Conservation (phyloP, 2,113 vertebrate genomes). For the Ciconia boyciana region DNA sequence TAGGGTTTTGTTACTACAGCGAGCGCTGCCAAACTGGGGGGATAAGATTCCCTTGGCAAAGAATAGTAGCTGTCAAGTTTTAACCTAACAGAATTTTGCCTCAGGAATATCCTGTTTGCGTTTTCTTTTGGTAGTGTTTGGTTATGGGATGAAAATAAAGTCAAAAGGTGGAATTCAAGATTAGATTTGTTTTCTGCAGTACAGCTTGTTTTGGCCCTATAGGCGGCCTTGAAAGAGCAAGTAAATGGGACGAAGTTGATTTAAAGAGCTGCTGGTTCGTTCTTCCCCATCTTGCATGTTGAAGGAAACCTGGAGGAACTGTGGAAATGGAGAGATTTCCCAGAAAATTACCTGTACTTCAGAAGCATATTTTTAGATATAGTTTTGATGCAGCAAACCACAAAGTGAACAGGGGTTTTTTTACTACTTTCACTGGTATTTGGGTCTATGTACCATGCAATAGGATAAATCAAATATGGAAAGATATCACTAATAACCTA, state of each 20-base stretch:
- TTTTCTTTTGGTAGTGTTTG: background rate
- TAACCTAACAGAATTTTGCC: background rate
- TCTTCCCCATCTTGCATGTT: background rate
- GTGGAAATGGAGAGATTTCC: background rate
- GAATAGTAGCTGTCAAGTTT: background rate
- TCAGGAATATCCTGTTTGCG: background rate
- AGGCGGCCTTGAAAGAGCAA: background rate
- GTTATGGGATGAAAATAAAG: background rate
- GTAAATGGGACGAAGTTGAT: background rate
- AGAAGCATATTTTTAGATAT: background rate
- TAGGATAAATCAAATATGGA: rapidly evolving
- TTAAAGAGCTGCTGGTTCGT: background rate
- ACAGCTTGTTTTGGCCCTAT: background rate
- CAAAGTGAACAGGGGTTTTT: background rate
- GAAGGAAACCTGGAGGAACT: background rate
- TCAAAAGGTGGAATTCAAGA: background rate
- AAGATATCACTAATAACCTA: background rate
- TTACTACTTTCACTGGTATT: background rate
- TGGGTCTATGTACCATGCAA: rapidly evolving
- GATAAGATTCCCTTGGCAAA: background rate
- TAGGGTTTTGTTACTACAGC: background rate
- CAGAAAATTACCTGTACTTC: background rate
- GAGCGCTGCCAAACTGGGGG: background rate
- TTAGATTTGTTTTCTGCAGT: background rate
- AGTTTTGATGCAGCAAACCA: background rate